Conservation (phyloP, 1,140 invertebrate species). For the Eurosta solidaginis region DNA sequence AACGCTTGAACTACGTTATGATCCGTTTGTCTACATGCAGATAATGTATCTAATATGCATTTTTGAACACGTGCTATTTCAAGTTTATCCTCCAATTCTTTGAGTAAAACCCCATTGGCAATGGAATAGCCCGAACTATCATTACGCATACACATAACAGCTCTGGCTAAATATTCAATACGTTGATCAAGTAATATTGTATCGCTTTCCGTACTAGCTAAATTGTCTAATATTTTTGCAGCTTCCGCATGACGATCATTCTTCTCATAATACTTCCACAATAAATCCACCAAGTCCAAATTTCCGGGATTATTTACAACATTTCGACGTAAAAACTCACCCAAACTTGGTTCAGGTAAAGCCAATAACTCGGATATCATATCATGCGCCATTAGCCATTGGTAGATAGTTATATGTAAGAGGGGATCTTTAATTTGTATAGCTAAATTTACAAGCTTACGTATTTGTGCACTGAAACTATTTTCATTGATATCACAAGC, state of each 20-base stretch:
- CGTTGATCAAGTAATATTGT: conserved; percentile 72
- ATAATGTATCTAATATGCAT: conserved; percentile 45
- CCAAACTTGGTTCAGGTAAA: conserved; percentile 78
- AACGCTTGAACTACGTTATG: conserved; percentile 41
- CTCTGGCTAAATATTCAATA: conserved; percentile 88
- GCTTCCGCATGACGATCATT: conserved; percentile 89
- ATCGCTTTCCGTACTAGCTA: conserved; percentile 80
- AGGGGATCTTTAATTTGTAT: conserved; percentile 78
- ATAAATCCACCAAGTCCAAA: conserved; percentile 77
- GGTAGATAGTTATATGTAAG: conserved; percentile 88
- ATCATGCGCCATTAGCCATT: conserved; percentile 82
- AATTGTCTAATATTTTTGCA: conserved; percentile 85
- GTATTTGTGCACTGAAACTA: conserved; percentile 52
- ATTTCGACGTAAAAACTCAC: conserved; percentile 75
- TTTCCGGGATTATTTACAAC: conserved; percentile 63
- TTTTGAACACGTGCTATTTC: conserved; percentile 58
- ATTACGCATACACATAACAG: conserved; percentile 93
- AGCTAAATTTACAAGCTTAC: conserved; percentile 62
- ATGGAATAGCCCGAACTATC: conserved; percentile 78
- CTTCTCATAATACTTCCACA: conserved; percentile 96
- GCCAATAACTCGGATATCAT: conserved; percentile 77
- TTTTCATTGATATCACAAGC: conserved; percentile 30
- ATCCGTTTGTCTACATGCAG: conserved; percentile 36
- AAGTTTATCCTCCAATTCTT: conserved; percentile 89
- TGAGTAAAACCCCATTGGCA: conserved; percentile 81